Conservation (phyloP, 2,113 vertebrate genomes). For the Malurus alboscapulatus region DNA sequence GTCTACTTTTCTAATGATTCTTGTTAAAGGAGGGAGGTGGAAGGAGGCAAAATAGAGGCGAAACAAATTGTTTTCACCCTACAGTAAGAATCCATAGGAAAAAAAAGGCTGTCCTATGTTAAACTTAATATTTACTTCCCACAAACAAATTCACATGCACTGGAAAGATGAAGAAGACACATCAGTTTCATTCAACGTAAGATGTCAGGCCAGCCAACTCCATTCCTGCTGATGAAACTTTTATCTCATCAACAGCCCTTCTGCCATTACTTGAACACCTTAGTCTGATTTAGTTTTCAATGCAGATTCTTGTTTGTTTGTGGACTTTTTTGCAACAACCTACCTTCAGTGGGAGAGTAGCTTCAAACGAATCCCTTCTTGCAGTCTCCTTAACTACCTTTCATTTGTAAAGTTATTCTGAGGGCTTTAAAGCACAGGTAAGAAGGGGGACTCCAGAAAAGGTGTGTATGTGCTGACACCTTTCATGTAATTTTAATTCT, state of each 20-base stretch:
- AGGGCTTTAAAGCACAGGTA: neutral
- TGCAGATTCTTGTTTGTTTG: neutral
- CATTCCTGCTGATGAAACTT: neutral
- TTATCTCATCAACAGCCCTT: neutral
- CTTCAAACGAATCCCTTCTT: neutral
- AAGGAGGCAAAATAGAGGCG: neutral
- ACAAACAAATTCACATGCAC: constrained; percentile 16
- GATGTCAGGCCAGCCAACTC: neutral
- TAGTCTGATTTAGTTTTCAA: neutral
- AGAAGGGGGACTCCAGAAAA: neutral
- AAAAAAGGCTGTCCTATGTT: neutral
- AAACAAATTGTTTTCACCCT: neutral
- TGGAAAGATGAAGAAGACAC: neutral
- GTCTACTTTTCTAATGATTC: neutral
- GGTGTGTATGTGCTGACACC: neutral
- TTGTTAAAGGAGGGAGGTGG: neutral
- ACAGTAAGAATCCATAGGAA: neutral
- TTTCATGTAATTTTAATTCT: neutral
- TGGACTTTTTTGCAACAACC: neutral
- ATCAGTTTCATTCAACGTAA: neutral
- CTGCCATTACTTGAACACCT: neutral
- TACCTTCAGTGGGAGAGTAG: neutral
- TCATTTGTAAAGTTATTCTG: neutral
- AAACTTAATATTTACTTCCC: constrained; percentile 29
- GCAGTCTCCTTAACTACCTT: neutral